A percentile compares a stretch with the other conserved stretches of the same genome.
phyloP scores from a whole-genome alignment of 2,888 invertebrate genomes.

The Phorcus lineatus region DNA sequence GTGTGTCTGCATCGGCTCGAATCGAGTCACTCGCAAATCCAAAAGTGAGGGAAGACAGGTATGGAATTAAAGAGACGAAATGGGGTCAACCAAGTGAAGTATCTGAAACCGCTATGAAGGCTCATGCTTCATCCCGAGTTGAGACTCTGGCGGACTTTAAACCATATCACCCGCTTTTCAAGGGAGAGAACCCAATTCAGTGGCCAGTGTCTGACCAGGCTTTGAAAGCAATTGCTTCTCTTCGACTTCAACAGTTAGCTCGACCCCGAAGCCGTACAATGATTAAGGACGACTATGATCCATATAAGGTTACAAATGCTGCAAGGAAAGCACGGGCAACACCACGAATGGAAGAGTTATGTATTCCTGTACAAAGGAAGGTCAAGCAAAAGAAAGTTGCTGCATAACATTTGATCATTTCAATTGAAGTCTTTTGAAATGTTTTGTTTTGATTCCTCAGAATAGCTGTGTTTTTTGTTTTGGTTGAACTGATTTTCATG shows the following conservation, averaged over 20 bases:
- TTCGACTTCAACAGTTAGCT: conserved; percentile 67
- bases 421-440: background rate
- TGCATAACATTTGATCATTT: background rate
- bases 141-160: conserved; percentile 63
- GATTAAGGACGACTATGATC: conserved; percentile 71
- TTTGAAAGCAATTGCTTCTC: conserved; percentile 62
- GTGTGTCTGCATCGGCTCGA: conserved; percentile 50
- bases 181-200: conserved; percentile 57
- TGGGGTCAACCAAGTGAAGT: conserved; percentile 58
- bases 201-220: conserved; percentile 63
- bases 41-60: conserved; percentile 53
- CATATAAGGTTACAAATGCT: conserved; percentile 63
- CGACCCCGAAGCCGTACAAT: conserved; percentile 67
- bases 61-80: conserved; percentile 49
- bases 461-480: too few relatives aligned
- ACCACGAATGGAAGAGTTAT: conserved; percentile 63
- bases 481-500: too few relatives aligned
- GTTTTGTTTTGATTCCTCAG: background rate
- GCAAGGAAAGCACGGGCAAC: conserved; percentile 61
- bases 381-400: conserved; percentile 52
- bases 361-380: conserved; percentile 67
- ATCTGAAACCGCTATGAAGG: conserved; percentile 48
- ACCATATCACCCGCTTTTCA: conserved; percentile 52
- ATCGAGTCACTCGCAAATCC: conserved; percentile 57
- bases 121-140: conserved; percentile 52